Evolutionary conservation across 2,113 vertebrate genomes (phyloP).

Genomic region (Sialia sialis): DNA sequence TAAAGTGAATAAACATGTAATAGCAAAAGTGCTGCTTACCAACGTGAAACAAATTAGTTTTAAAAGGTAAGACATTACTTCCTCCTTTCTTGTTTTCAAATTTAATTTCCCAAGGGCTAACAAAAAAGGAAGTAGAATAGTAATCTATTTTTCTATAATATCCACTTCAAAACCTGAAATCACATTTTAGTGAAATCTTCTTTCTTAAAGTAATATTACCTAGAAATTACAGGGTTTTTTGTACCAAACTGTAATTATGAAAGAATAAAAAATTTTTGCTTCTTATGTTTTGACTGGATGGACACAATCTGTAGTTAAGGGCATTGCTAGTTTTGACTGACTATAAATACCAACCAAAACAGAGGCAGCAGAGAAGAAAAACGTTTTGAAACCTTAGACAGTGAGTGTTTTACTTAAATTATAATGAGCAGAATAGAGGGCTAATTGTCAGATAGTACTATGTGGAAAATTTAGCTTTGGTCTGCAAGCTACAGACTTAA

Average conservation of each 20-base stretch:
- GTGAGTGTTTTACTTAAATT: not conserved
- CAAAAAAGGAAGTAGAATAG: not conserved
- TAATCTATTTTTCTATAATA: not conserved
- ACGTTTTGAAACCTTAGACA: not conserved
- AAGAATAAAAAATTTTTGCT: not conserved
- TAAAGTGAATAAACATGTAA: not conserved
- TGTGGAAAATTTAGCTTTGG: not conserved
- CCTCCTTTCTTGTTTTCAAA: not conserved
- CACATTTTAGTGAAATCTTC: not conserved
- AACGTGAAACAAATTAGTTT: not conserved
- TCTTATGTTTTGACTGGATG: not conserved
- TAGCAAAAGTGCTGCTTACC: not conserved
- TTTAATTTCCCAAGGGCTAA: not conserved
- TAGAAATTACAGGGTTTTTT: not conserved
- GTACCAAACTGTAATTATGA: not conserved
- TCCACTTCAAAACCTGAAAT: not conserved
- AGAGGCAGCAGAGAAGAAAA: not conserved
- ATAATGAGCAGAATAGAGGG: not conserved
- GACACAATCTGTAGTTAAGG: not conserved
- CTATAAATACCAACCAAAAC: fast-evolving
- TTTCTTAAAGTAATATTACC: not conserved
- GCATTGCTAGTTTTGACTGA: not conserved
- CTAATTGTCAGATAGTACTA: not conserved
- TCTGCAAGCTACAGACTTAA: not conserved
- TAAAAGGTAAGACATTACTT: not conserved